Conservation (phyloP, 2,113 vertebrate genomes). For the Gymnocephalus cernua region DNA sequence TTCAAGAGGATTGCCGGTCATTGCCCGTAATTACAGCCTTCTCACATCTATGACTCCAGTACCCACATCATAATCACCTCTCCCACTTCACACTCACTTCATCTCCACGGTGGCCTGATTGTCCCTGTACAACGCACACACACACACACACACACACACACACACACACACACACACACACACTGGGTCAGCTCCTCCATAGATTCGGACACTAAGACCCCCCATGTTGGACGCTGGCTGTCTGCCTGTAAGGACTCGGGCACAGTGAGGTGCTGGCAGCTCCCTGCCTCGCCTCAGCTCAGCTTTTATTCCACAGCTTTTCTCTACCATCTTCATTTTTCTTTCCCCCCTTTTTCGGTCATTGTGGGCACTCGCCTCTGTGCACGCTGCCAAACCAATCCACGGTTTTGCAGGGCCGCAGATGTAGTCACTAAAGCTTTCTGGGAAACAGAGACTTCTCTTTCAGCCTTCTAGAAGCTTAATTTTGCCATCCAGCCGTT, state of each 20-base stretch:
- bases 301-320: conserved; percentile 52
- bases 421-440: not conserved
- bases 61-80: conserved; percentile 25
- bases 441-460: not conserved
- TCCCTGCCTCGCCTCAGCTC: not conserved
- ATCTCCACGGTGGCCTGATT: conserved; percentile 26
- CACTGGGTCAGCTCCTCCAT: conserved; percentile 40
- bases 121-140: not conserved
- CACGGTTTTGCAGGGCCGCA: not conserved
- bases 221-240: conserved; percentile 63
- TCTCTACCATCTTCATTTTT: conserved; percentile 33
- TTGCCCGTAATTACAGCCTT: not conserved
- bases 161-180: conserved; percentile 10
- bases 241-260: conserved; percentile 33
- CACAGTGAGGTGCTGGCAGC: conserved; percentile 59
- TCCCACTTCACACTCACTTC: conserved; percentile 47
- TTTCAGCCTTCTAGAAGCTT: not conserved
- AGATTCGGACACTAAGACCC: conserved; percentile 37
- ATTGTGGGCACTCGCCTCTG: not conserved
- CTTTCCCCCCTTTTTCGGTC: not conserved
- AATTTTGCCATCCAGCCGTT: not conserved
- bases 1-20: not conserved
- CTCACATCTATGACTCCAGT: conserved; percentile 1
- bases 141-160: conserved; percentile 10
- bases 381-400: not conserved